Base-by-base conservation (phyloP, 2,888 invertebrate species). In the Vannuccia rotundouncinata region DNA sequence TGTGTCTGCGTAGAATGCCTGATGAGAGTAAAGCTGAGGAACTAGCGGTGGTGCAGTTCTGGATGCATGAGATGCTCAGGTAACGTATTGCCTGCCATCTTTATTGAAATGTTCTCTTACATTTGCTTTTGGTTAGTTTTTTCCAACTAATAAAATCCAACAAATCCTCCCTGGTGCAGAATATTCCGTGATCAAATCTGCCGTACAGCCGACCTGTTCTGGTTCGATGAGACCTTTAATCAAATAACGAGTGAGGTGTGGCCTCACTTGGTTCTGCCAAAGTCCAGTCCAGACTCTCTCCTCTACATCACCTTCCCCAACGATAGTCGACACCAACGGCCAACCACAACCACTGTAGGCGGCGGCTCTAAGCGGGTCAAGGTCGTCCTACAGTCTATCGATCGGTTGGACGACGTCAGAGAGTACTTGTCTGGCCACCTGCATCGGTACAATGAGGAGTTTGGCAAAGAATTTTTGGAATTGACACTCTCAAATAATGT, bases 11-110 rank as follows among this genome's bases (percentile, higher is more conserved):
- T 81, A 82, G 85, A 30, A 82, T 88, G 74, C 84, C 86, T 29
- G 86, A 87, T 82, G 87, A 88, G 81, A 85, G 85, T 79, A 84
- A 86, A 81, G 87, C 85, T 27, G 86, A 88, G 83, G 86, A 87
- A 79, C 82, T 82, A 25, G 84, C 85, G 82, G 85, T 88, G 10
- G 84, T 87, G 73, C 86, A 86, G 0, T 84, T 88, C 59, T 88
- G 87, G 87, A 83, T 83, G 84, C 87, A 88, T 82, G 87, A 88
- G 82, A 84, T 87, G 82, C 83, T 29, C 27, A 75, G 31, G 76
- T 75, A 59, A 17, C 13, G 13, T 59, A 17, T 59, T 22, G 83
- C n/a, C n/a, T n/a, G n/a, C n/a, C n/a, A n/a, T n/a, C n/a, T n/a
- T n/a, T n/a, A n/a, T n/a, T n/a, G n/a, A n/a, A n/a, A n/a, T n/a